Base-by-base conservation (phyloP, 1,140 invertebrate species). In the Eumaeus atala region DNA sequence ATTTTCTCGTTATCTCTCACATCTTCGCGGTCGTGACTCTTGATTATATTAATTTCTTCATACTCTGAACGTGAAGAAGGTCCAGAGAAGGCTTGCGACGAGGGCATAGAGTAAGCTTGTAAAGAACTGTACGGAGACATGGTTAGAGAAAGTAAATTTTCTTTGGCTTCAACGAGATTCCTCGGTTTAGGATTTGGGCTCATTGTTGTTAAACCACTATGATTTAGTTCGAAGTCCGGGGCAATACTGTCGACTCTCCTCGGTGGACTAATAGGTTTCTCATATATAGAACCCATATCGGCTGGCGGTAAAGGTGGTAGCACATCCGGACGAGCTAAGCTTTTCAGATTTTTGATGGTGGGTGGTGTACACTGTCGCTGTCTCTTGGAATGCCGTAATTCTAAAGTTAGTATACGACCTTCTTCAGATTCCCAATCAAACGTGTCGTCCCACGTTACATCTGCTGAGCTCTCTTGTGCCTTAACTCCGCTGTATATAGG, bases 341-440 rank as follows among this genome's bases (percentile, higher is more conserved):
- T 59, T 35, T 50, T 47, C 51, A 84, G 51, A 38, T 83, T 77
- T 61, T 87, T 87, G 34, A 82, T 77, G 44, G 87, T 84, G 3
- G 86, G 87, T n/a, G 86, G 84, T 14, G 86, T 88, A 51, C 84
- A 78, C 54, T 89, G 86, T 14, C 91, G 79, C 74, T 94, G 93
- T 48, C 93, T 87, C 42, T 91, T 92, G 0, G 90, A 91, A 64
- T 94, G 93, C 60, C 92, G 83, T 16, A 90, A 87, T 77, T 92
- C 91, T 55, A 92, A 67, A 0, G 91, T 92, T 5, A 92, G 69
- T 42, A 91, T 73, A 9, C 89, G 79, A 6, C 91, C 91, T 70
- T 89, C 84, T 53, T 91, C 90, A 18, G 77, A 75, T 28, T 72
- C 72, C 79, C 81, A 86, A 9, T 71, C 78, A 28, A 52, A 55